Base-by-base conservation (phyloP, 2,113 vertebrate genomes). In the Ondatra zibethicus region DNA sequence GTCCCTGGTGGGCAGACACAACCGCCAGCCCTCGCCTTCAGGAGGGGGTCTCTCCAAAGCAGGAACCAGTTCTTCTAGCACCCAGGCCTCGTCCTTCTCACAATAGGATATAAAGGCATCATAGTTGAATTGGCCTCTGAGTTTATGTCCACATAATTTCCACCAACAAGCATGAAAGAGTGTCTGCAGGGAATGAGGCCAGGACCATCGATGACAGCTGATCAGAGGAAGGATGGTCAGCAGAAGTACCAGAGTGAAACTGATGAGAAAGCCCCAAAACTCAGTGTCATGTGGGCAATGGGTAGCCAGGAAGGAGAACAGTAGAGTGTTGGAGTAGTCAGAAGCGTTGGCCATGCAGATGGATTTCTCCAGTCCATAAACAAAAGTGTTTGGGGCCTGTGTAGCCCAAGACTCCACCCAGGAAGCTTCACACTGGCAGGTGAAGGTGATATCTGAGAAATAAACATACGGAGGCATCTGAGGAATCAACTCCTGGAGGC, bases 101-200 rank as follows among this genome's bases (percentile, higher is more conserved):
- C 84, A 95, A 14, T 36, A 96, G 9, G 95, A 93, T 78, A 97
- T 25, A 87, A 93, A 96, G 45, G 88, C 80, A 92, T 97, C 91
- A 16, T 92, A 95, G 68, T 11, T 52, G 58, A 96, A 89, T 42
- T 92, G 85, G 10, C 63, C 89, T 95, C 95, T 87, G 91, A 81
- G 85, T 29, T 33, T 39, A 58, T 42, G 11, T 33, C 85, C 91
- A 84, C 78, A 16, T 70, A 92, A 10, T 72, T 82, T 90, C 93
- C 73, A 78, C 47, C 66, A 96, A 75, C 85, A 93, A 75, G 50
- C 29, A 17, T 27, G 21, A 77, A 70, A 82, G 23, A 89, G 8
- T 36, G 45, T 73, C 31, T 0, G 0, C 50, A 91, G 78, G 7
- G 42, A 23, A 21, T 65, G 80, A 84, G 80, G 91, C 81, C 92